Conservation (phyloP, 1,140 invertebrate genomes). For the Daktulosphaira vitifoliae region DNA sequence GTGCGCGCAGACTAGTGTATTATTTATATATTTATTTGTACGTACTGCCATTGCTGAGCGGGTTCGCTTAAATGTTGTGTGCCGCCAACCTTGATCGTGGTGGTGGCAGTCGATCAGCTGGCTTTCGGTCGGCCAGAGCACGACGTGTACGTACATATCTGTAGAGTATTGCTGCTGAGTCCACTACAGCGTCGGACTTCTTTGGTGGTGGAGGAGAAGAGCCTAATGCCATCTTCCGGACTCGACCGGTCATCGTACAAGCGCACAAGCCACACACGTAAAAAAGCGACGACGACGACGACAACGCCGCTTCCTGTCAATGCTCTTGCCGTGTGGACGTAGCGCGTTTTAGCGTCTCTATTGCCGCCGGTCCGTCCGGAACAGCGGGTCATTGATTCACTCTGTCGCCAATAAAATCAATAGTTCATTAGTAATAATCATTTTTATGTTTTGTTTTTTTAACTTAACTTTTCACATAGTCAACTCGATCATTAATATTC, state of each 20-base stretch:
- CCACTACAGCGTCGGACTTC: not conserved
- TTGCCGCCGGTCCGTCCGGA: conserved; percentile 26
- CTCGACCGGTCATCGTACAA: conserved; percentile 18
- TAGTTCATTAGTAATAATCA: not conserved
- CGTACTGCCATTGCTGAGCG: not conserved
- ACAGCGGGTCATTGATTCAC: conserved; percentile 29
- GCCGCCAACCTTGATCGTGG: no score
- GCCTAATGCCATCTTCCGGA: conserved; percentile 8
- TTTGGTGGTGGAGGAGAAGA: not conserved
- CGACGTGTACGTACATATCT: no score
- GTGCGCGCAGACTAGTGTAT: not conserved
- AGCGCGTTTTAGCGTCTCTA: not conserved
- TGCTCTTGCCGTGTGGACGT: not conserved
- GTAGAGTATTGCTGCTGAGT: not conserved
- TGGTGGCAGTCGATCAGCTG: conserved; percentile 22
- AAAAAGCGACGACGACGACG: no score
- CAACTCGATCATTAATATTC: not conserved
- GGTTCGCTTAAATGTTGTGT: no score
- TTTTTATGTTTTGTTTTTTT: not conserved
- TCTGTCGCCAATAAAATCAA: not conserved
- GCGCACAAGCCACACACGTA: conserved; percentile 11
- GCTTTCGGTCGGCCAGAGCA: not conserved
- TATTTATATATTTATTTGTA: not conserved
- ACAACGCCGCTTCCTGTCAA: conserved; percentile 13
- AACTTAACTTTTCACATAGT: not conserved